These are phyloP conservation scores for Hydrotaea diabolus DNA, from an alignment of 2,888 invertebrate species.

Conservation along the genomic window DNA sequence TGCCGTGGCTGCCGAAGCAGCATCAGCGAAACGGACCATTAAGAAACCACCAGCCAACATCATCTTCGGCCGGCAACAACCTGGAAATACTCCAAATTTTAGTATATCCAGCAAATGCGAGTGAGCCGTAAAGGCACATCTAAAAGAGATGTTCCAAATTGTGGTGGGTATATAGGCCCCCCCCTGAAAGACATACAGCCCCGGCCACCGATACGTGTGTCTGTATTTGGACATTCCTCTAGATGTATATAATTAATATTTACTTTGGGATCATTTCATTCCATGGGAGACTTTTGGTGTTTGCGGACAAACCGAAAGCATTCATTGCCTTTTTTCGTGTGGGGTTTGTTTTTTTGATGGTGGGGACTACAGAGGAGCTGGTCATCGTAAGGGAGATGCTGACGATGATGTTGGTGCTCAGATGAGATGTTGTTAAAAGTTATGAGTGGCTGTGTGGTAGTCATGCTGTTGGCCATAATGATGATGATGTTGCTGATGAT, in stretches of 20 bases:
- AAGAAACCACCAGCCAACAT: constrained; percentile 26
- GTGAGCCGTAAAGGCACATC: not conserved
- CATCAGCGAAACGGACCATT: constrained; percentile 3
- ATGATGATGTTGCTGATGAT: constrained; percentile 25
- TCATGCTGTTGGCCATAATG: not conserved
- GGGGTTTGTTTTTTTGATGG: too few relatives aligned
- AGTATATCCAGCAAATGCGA: not conserved
- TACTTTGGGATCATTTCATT: constrained; percentile 27
- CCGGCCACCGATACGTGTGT: too few relatives aligned
- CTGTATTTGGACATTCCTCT: not conserved
- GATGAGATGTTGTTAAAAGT: not conserved
- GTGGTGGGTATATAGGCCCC: constrained; percentile 69
- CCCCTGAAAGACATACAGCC: not conserved
- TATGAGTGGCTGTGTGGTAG: constrained; percentile 30
- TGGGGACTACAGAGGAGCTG: too few relatives aligned
- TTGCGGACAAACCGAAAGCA: too few relatives aligned
- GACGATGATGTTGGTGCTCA: too few relatives aligned
- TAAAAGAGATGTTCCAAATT: constrained; percentile 45
- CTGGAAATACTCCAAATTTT: constrained; percentile 10
- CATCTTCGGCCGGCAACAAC: not conserved
- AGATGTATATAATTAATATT: constrained; percentile 49
- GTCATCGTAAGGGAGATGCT: too few relatives aligned
- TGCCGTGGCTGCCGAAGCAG: not conserved
- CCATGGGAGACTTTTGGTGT: constrained; percentile 35
- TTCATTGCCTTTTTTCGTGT: too few relatives aligned